Evolutionary conservation across 2,113 vertebrate species (phyloP), one percentile per base, ranked within the genome.

Genomic region (Eleginops maclovinus): DNA sequence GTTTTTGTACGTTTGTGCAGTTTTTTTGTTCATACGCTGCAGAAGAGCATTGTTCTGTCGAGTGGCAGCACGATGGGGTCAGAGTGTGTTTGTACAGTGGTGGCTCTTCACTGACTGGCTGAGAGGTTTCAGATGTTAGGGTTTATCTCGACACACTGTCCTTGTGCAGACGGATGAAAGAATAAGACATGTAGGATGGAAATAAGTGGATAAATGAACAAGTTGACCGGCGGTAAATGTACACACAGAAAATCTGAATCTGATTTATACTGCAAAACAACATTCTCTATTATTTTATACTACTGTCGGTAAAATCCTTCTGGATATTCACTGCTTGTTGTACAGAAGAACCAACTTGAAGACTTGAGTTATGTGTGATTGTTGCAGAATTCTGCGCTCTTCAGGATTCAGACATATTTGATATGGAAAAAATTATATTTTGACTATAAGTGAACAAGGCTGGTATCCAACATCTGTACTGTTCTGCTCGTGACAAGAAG

Each of bases 1-100:
- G 85, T 82, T 85, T 91, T 87, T 90, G 83, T 87, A 82, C 78
- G 89, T 89, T 87, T 26, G 21, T 78, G 72, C 74, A 82, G 58
- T 73, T 81, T 80, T 77, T 85, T 88, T 77, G 60, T 80, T 81
- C 86, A 22, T 74, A 69, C 65, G 50, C 86, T 67, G 87, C 79
- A 84, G 79, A 75, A 84, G 71, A 56, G 80, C 88, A 92, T 93
- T 92, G 92, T 92, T 91, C 88, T 90, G 86, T 62, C 2, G 78
- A 85, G 86, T 82, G 77, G 85, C 89, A 77, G 86, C 78, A 22
- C 49, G 31, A 72, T 40, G 76, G 85, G 90, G 89, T 93, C 91
- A 92, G 60, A 89, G 90, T 91, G 90, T 91, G 88, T 92, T 92
- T 92, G 82, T 88, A 90, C 88, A 91, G 92, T 74, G 77, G 76